Base-by-base conservation (phyloP, 2,113 vertebrate species). In the Oenanthe oenanthe region DNA sequence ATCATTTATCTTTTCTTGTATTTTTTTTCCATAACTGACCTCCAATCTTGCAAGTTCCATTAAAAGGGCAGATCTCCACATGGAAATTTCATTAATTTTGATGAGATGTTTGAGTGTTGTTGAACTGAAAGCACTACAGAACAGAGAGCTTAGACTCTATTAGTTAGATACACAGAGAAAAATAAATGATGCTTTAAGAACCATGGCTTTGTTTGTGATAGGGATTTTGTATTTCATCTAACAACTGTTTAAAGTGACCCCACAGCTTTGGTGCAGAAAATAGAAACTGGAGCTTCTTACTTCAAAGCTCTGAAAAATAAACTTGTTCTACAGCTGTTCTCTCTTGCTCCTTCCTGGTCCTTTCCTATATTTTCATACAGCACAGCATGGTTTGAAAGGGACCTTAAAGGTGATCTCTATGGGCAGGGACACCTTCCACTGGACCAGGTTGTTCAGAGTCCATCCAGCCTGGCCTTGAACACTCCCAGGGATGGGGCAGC, bases 361-460 rank as follows among this genome's bases (percentile, higher is more conserved):
- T 58, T 76, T 53, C 21, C 2, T 65, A 3, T 21, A 31, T 65
- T 76, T 53, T 54, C 40, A 34, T 26, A 40, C 2, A 54, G 21
- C 24, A 60, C 40, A 18, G n/a, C 54, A 31, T 15, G 2, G 4
- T 29, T 74, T 75, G n/a, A 58, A 45, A 61, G 9, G 1, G 7
- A 17, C 24, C 10, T 20, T 47, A 31, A 25, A 53, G 19, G 38
- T 40, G 28, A 58, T n/a, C 14, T 18, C 12, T 28, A 29, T 0
- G 3, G 19, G 2, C 24, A 67, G 10, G 21, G 6, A 25, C 45
- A 60, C 11, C 9, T 88, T 66, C 38, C 38, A 45, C 6, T 17
- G 20, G 0, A 0, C 22, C 29, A 47, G 4, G 4, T 6, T 29
- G 28, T 10, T 60, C n/a, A 13, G 7, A 47, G 24, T 0, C 4